Percentiles rank a stretch among this genome's conserved stretches.
These are phyloP conservation scores for Anarhynchus alexandrinus DNA, from an alignment of 2,113 vertebrate genomes.

Conservation along the genomic window DNA sequence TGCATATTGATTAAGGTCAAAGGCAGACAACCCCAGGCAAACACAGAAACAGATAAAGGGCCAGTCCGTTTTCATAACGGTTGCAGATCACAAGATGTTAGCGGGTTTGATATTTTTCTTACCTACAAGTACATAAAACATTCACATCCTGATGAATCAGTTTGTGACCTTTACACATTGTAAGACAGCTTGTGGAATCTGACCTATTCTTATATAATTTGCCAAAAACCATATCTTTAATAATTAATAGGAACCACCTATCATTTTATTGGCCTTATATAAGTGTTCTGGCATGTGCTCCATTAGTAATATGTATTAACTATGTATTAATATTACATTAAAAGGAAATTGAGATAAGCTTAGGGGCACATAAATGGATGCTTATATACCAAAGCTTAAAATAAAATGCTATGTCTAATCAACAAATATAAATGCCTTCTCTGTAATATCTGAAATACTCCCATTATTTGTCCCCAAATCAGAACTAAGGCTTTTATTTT, in stretches of 20 bases:
- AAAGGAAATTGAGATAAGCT: neutral
- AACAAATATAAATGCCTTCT: neutral
- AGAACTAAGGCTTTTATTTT: neutral
- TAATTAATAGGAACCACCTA: neutral
- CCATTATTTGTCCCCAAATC: neutral
- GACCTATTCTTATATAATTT: neutral
- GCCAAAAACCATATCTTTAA: neutral
- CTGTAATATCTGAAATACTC: neutral
- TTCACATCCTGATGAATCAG: neutral
- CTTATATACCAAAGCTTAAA: neutral
- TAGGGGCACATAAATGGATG: neutral
- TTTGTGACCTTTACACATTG: neutral
- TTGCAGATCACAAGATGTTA: neutral
- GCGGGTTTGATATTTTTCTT: neutral
- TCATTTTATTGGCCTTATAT: neutral
- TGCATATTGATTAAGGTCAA: neutral
- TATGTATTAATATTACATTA: neutral
- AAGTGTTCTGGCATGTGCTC: neutral
- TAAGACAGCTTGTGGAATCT: neutral
- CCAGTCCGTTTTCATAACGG: neutral
- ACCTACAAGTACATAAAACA: conserved; percentile 20
- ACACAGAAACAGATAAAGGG: neutral
- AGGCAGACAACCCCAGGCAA: neutral
- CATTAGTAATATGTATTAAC: neutral
- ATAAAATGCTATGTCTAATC: neutral